These are phyloP conservation scores for Acromyrmex charruanus DNA, from an alignment of 1,140 invertebrate genomes.

Conservation along the genomic window DNA sequence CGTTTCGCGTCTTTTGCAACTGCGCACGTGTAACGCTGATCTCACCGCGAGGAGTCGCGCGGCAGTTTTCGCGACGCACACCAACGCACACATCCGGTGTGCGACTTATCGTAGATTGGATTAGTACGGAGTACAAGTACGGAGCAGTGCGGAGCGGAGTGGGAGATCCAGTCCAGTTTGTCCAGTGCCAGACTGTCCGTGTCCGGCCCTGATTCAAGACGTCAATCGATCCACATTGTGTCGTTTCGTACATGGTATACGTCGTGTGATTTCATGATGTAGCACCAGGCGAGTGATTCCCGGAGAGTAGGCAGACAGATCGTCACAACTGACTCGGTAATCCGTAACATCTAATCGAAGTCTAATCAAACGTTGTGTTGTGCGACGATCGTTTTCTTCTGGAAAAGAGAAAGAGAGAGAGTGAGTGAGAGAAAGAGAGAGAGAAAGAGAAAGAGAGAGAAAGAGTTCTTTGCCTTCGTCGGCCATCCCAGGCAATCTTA, in stretches of 20 bases:
- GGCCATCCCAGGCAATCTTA: not conserved
- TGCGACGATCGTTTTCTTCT: not conserved
- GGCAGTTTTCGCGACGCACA: not conserved
- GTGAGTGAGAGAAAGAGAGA: not conserved
- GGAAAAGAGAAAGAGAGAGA: not conserved
- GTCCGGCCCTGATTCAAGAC: constrained; percentile 17
- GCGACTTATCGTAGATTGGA: not conserved
- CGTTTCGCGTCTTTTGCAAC: constrained; percentile 26
- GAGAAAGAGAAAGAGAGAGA: not conserved
- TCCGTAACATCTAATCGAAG: not conserved
- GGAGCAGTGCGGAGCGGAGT: not conserved
- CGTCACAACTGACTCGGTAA: not conserved
- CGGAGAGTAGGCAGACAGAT: constrained; percentile 2
- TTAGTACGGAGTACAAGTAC: not conserved
- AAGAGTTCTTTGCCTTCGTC: not conserved
- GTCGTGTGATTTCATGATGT: constrained; percentile 41
- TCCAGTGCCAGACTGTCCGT: constrained; percentile 17
- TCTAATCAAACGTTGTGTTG: not conserved
- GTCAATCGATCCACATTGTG: constrained; percentile 32
- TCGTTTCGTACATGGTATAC: constrained; percentile 24
- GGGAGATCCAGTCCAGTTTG: not conserved
- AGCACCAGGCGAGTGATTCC: not conserved
- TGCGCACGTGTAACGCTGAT: constrained; percentile 31
- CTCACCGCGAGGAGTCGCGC: constrained; percentile 6
- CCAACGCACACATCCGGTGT: not conserved